Evolutionary conservation across 2,888 invertebrate genomes (phyloP), one percentile per base, ranked within the genome.

Genomic region (Pseudococcus viburni): DNA sequence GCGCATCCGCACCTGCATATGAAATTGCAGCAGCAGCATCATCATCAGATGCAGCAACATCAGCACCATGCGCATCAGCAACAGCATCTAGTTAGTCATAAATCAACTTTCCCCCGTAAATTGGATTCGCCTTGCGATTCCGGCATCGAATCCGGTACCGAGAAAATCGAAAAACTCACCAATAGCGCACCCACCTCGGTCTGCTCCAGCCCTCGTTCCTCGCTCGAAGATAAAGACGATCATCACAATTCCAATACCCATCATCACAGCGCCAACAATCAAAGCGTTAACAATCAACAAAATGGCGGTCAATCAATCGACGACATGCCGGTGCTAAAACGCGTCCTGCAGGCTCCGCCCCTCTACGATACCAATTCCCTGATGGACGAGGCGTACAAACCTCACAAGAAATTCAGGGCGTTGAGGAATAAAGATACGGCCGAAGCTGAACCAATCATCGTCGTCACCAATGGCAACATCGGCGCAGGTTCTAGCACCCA

Each of bases 321-420:
- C 91, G 97, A 97, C 91, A 98, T 98, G 97, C 97, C 98, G 5
- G 97, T 98, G 90, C 93, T 98, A 90, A 98, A 98, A 92, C 94
- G 97, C 87, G 98, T 97, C 3, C 93, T 98, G 26, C 97, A 98
- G 91, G 97, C 98, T 0, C 98, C 98, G 0, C 98, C 97, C 0
- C 93, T 97, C 9, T 96, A 97, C 92, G 97, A 97, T 91, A 96
- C 97, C 88, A 96, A 96, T 91, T 95, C 96, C 1, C 92, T 98
- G 89, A 97, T 98, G 97, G 97, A 97, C 92, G 97, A 97, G 92
- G 97, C 97, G 19, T 98, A 98, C 93, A 97, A 97, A 92, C 97
- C 97, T 89, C 98, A 98, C 93, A 98, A 98, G 92, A 98, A 98
- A 92, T 98, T 98, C 94, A 95, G 98, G 80, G 96, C 96, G 2